phyloP scores from a whole-genome alignment of 2,888 invertebrate genomes.

The Caprella mutica region DNA sequence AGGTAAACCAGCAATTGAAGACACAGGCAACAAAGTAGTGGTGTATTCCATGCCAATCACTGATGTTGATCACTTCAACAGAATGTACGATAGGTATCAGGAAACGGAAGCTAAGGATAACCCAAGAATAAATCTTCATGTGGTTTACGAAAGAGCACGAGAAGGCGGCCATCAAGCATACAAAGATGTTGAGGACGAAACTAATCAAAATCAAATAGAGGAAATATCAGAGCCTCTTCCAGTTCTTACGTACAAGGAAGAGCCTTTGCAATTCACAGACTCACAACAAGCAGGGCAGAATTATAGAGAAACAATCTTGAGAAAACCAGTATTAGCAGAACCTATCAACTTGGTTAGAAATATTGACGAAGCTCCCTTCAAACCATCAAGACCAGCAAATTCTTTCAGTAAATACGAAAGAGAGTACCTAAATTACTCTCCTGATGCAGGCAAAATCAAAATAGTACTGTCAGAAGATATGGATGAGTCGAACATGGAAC shows the following conservation, averaged over 20 bases:
- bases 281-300: constrained; percentile 3
- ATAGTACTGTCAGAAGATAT: too few species aligned
- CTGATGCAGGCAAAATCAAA: too few species aligned
- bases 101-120: constrained; percentile 9
- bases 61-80: constrained; percentile 28
- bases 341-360: too few species aligned
- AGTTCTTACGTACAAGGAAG: neutral
- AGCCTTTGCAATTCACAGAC: constrained; percentile 9
- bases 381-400: too few species aligned
- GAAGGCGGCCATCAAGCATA: constrained; percentile 2
- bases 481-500: too few species aligned
- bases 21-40: constrained; percentile 25
- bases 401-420: too few species aligned
- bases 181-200: constrained; percentile 24
- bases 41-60: constrained; percentile 32
- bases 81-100: constrained; percentile 32
- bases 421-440: too few species aligned
- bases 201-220: constrained; percentile 19
- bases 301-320: neutral
- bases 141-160: constrained; percentile 2
- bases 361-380: too few species aligned
- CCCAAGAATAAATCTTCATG: constrained; percentile 12
- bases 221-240: constrained; percentile 2
- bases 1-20: constrained; percentile 16
- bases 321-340: neutral